A percentile compares a stretch with the other conserved stretches of the same genome.
These are phyloP conservation scores for Dioctria linearis DNA, from an alignment of 2,888 invertebrate species.

Conservation along the genomic window DNA sequence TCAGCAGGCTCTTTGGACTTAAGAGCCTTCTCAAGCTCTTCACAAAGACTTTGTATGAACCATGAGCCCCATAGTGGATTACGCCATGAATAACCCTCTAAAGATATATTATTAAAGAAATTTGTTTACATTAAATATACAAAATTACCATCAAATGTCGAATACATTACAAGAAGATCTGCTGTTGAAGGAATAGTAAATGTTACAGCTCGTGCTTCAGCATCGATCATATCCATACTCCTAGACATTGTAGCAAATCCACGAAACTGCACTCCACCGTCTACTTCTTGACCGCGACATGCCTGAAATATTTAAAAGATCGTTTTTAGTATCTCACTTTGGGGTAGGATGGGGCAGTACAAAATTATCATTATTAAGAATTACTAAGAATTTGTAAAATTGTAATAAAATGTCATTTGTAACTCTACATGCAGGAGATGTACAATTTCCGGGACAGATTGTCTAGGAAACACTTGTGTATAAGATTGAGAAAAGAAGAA, in stretches of 20 bases:
- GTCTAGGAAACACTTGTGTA: too few species aligned
- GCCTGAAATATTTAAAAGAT: slow-evolving; percentile 33
- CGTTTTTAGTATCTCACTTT: too few species aligned
- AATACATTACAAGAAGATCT: slow-evolving; percentile 80
- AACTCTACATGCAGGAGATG: too few species aligned
- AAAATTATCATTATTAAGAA: too few species aligned
- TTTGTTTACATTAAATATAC: slow-evolving; percentile 27
- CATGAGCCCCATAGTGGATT: slow-evolving; percentile 79
- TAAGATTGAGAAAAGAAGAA: too few species aligned
- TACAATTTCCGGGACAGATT: too few species aligned
- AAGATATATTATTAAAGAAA: neutral
- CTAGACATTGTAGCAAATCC: slow-evolving; percentile 65
- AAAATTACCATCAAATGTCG: slow-evolving; percentile 77
- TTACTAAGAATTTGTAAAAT: too few species aligned
- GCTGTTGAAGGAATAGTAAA: slow-evolving; percentile 80
- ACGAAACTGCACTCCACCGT: slow-evolving; percentile 27
- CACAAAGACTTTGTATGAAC: slow-evolving; percentile 80
- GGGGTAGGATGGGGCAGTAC: too few species aligned
- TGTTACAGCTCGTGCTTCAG: slow-evolving; percentile 62
- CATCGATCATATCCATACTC: slow-evolving; percentile 60
- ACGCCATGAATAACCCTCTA: slow-evolving; percentile 79
- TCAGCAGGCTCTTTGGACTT: slow-evolving; percentile 71
- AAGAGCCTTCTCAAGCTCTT: slow-evolving; percentile 71
- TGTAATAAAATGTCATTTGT: too few species aligned
- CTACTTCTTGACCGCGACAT: slow-evolving; percentile 33